Base-by-base conservation (phyloP, 1,140 invertebrate species). In the Neotoxoptera formosana region DNA sequence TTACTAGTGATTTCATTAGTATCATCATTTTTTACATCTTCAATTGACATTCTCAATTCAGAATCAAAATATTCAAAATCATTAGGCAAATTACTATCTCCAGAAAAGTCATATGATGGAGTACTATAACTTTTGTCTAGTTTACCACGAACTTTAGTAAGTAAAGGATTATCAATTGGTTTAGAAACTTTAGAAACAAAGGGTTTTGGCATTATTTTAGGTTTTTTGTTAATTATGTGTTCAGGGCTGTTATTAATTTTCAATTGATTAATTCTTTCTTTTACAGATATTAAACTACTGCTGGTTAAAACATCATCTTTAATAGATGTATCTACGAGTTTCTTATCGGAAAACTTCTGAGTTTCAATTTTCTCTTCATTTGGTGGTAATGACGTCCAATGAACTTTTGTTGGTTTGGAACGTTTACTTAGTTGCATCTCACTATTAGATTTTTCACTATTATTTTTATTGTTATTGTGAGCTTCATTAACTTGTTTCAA, bases 101-200 rank as follows among this genome's bases (percentile, higher is more conserved):
- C 45, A 53, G 93, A 93, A 81, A 96, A 96, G 95, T 97, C 97
- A 95, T 97, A 97, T 0, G 97, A 97, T 0, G 97, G 97, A 9
- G 97, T 97, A 94, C 97, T 97, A 94, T 97, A 96, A 94, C 97
- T 97, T 95, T 97, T 97, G 95, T 98, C 97, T 81, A 97, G 95
- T 94, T 96, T 96, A 81, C 95, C 97, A 81, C 96, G 93, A 67
- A 90, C 93, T 91, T 87, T 93, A 56, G 76, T 86, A 51, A 92
- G 7, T 53, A 21, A 20, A 86, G 81, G 34, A 41, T 92, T 76
- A 48, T 93, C 81, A 56, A 41, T 56, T 93, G 91, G 76, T 53
- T 53, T 84, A 53, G 47, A 51, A 36, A 93, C 36, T 60, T 94
- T 94, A 36, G 81, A 90, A n/a, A 91, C 48, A 67, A 94, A 94